These are phyloP conservation scores for Lypha dubia DNA, from an alignment of 2,888 invertebrate species.

Conservation along the genomic window DNA sequence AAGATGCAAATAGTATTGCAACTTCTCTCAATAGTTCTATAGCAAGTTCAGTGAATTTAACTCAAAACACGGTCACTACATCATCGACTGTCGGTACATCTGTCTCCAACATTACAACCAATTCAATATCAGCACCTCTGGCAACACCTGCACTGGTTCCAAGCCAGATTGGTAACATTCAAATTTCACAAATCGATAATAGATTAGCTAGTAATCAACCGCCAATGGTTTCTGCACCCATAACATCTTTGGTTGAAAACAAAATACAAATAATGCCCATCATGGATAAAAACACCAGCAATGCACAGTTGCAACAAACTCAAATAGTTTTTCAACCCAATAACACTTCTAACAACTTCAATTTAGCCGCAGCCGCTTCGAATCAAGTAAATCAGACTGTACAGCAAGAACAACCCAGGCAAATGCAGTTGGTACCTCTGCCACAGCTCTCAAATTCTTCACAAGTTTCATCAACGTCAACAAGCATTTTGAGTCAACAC, in stretches of 20 bases:
- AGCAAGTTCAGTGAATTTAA: constrained; percentile 17
- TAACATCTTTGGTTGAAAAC: constrained; percentile 82
- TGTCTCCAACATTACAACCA: constrained; percentile 71
- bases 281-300: constrained; percentile 74
- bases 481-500: constrained; percentile 53
- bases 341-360: constrained; percentile 40
- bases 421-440: constrained; percentile 78
- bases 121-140: constrained; percentile 72
- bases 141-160: constrained; percentile 80
- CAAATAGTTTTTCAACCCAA: constrained; percentile 66
- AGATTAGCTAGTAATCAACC: constrained; percentile 75
- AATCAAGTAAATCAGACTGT: constrained; percentile 52
- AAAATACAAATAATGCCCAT: constrained; percentile 84
- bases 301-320: constrained; percentile 56
- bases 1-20: constrained; percentile 72
- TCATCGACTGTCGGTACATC: constrained; percentile 63
- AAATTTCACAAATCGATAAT: constrained; percentile 83
- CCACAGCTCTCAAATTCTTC: constrained; percentile 75
- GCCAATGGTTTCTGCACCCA: constrained; percentile 77
- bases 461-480: constrained; percentile 44
- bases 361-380: constrained; percentile 72
- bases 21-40: constrained; percentile 25
- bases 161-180: constrained; percentile 84
- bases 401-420: constrained; percentile 73
- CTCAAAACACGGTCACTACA: constrained; percentile 41